phyloP scores from a whole-genome alignment of 2,797 vertebrate genomes.

The Fundulus diaphanus region DNA sequence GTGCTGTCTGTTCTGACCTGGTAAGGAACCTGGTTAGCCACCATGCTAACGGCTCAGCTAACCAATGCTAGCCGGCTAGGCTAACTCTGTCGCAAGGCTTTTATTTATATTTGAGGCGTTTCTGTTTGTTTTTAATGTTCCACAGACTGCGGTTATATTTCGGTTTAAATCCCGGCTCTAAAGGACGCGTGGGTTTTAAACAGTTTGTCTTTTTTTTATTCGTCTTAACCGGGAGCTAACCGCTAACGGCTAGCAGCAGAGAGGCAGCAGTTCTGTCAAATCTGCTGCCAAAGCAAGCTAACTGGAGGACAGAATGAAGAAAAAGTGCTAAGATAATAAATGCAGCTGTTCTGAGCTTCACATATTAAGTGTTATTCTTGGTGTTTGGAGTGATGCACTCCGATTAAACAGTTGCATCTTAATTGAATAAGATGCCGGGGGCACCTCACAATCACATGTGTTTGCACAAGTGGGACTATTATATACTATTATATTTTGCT shows the following conservation, averaged over 20 bases:
- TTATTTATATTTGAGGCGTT: not conserved
- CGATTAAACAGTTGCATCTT: not conserved
- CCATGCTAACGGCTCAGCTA: constrained; percentile 57
- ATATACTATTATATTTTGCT: not conserved
- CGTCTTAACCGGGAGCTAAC: constrained; percentile 45
- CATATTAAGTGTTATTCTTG: not conserved
- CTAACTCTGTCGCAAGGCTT: constrained; percentile 37
- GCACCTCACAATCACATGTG: constrained; percentile 9
- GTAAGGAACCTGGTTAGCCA: constrained; percentile 76
- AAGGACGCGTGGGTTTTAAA: not conserved
- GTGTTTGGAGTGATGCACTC: not conserved
- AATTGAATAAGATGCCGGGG: not conserved
- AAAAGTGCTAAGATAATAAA: not conserved
- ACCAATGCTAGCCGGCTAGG: constrained; percentile 60
- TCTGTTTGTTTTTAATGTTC: not conserved
- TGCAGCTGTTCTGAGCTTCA: rapidly evolving
- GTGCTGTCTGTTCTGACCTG: constrained; percentile 81
- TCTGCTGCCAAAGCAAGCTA: constrained; percentile 21
- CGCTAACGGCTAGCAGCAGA: constrained; percentile 57
- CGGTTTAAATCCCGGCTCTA: rapidly evolving
- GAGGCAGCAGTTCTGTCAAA: constrained; percentile 62
- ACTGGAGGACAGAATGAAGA: constrained; percentile 5
- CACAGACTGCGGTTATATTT: rapidly evolving
- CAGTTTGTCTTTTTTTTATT: constrained; percentile 4
- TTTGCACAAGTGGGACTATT: not conserved